Evolutionary conservation across 2,888 invertebrate genomes (phyloP), one percentile per base, ranked within the genome.

Genomic region (Macaria notata): DNA sequence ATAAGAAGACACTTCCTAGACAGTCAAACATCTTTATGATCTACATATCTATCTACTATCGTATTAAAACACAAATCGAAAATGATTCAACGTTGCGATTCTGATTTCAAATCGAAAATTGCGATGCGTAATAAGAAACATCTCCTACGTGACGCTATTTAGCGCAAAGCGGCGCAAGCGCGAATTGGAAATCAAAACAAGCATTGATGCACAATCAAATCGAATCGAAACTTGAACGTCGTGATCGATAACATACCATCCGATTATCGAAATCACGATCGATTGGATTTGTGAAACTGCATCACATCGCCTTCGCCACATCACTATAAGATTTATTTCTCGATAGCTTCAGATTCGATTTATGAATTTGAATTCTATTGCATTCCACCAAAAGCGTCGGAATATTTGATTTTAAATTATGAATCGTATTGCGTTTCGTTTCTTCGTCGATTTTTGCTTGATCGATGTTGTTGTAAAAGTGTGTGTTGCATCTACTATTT

Each of bases 121-220:
- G 83, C 85, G 78, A 79, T 70, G 65, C 63, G 75, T 76, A 80
- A 78, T 78, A 76, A 75, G 77, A 79, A 78, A 71, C 73, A 69
- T 74, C 75, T 72, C 62, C 76, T 90, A 89, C 90, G 91, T 91
- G 91, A 87, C 78, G 85, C 90, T 88, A 88, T 90, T 91, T 91
- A 91, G 83, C 86, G 78, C 80, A 76, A 86, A 86, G 84, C 84
- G 81, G 80, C 78, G 88, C 85, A 87, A 85, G 88, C 88, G 88
- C 84, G 89, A 90, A 91, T 90, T 91, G 88, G 85, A 91, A 89
- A 91, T 90, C 91, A 90, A 90, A 91, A 90, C 91, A 89, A 86
- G 83, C 59, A 84, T 83, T 81, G 84, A 82, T 86, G 77, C 83
- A 81, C 88, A 85, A 87, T 90, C 88, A 86, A 86, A 83, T 79